Conservation (phyloP, 2,113 vertebrate species). For the Pangasianodon hypophthalmus region DNA sequence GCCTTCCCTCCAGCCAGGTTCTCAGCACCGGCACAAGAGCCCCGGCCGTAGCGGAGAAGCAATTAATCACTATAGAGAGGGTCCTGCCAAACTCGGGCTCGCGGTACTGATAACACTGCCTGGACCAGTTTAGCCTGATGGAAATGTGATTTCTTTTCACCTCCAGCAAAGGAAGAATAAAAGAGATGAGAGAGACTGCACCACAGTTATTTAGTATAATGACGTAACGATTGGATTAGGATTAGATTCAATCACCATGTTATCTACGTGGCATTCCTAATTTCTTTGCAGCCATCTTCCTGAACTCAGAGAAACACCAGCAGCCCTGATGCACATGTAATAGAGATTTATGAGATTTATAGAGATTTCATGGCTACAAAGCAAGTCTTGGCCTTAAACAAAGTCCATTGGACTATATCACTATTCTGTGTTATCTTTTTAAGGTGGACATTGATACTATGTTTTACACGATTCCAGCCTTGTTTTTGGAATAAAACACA, state of each 20-base stretch:
- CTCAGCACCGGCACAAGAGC: slow-evolving; percentile 89
- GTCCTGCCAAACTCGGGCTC: slow-evolving; percentile 95
- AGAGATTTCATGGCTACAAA: background rate
- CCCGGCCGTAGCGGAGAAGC: slow-evolving; percentile 89
- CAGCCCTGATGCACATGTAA: background rate
- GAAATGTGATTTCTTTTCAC: slow-evolving; percentile 93
- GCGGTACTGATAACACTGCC: slow-evolving; percentile 97
- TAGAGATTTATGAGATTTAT: background rate
- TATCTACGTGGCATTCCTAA: background rate
- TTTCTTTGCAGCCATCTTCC: background rate
- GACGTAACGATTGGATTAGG: background rate
- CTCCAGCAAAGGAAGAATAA: slow-evolving; percentile 80
- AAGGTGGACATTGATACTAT: background rate
- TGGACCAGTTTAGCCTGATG: slow-evolving; percentile 95
- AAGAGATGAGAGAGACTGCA: slow-evolving; percentile 30
- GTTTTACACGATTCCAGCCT: background rate
- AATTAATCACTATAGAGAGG: slow-evolving; percentile 98
- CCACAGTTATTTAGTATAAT: background rate
- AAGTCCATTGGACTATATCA: background rate
- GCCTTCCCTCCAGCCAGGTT: slow-evolving; percentile 90
- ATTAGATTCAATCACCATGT: background rate
- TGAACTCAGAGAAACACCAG: background rate
- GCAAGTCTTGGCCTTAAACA: background rate
- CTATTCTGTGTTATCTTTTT: background rate
- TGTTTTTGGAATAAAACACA: background rate